Evolutionary conservation across 2,888 invertebrate species (phyloP).

Genomic region (Didymodactylos carnosus): DNA sequence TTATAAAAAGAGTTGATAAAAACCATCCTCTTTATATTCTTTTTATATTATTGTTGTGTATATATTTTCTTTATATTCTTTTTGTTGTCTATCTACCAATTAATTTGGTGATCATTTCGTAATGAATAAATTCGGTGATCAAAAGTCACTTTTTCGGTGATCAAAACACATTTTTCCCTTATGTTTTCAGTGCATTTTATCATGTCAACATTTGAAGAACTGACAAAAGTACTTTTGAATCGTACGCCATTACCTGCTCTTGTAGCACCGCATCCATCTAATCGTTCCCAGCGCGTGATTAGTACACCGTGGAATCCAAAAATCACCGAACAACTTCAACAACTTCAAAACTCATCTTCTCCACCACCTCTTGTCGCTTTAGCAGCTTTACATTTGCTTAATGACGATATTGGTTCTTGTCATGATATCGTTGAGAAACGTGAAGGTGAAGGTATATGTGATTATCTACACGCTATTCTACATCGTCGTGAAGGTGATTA

Average conservation of each 20-base stretch:
- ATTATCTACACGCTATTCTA: neutral
- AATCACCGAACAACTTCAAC: neutral
- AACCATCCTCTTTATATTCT: too few species aligned
- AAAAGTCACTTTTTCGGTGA: too few species aligned
- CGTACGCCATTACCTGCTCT: neutral
- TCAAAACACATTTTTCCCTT: too few species aligned
- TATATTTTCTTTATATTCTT: too few species aligned
- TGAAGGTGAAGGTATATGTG: neutral
- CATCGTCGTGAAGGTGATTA: neutral
- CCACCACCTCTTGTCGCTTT: neutral
- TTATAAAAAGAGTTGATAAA: too few species aligned
- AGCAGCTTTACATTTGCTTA: neutral
- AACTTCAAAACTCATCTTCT: neutral
- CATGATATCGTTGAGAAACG: neutral
- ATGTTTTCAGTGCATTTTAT: too few species aligned
- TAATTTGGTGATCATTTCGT: too few species aligned
- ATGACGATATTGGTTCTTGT: neutral
- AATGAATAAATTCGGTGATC: too few species aligned
- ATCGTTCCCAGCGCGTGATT: neutral
- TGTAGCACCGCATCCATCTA: neutral
- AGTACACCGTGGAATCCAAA: neutral
- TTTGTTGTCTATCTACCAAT: too few species aligned
- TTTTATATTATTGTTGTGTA: too few species aligned
- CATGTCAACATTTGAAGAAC: neutral
- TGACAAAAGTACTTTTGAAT: neutral